These are phyloP conservation scores for Zaprionus capensis DNA, from an alignment of 1,140 invertebrate species.

Conservation along the genomic window DNA sequence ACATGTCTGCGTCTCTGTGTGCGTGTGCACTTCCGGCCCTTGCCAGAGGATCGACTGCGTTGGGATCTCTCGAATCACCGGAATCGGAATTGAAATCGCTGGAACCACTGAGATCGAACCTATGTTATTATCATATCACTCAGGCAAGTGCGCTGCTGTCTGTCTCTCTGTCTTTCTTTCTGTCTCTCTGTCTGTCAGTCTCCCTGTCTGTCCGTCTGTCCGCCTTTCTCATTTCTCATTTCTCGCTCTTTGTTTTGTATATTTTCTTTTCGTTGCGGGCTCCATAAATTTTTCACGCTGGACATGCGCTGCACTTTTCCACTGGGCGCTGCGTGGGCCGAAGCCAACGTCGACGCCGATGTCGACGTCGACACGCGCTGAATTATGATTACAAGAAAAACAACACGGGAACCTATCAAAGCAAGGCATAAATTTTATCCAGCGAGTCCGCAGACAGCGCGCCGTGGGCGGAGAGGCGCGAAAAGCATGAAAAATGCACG, in stretches of 20 bases:
- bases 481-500: conserved; percentile 45
- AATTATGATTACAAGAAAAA: conserved; percentile 72
- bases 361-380: conserved; percentile 62
- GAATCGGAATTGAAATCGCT: not conserved
- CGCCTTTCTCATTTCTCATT: conserved; percentile 19
- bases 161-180: not conserved
- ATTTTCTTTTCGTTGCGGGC: conserved; percentile 37
- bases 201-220: not conserved
- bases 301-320: conserved; percentile 48
- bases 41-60: conserved; percentile 11
- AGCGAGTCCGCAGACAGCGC: conserved; percentile 9
- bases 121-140: conserved; percentile 11
- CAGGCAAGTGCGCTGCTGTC: conserved; percentile 9
- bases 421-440: conserved; percentile 65
- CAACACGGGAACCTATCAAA: conserved; percentile 57
- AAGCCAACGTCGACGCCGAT: not conserved
- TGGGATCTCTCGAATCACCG: conserved; percentile 18
- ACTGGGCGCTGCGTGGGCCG: conserved; percentile 35
- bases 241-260: conserved; percentile 13
- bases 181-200: conserved; percentile 2
- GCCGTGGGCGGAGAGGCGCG: conserved; percentile 41
- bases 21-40: conserved; percentile 45
- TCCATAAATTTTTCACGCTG: conserved; percentile 67
- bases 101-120: conserved; percentile 2
- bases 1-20: conserved; percentile 1